Evolutionary conservation across 2,888 invertebrate species (phyloP), one percentile per base, ranked within the genome.

Genomic region (Agrilus mali): DNA sequence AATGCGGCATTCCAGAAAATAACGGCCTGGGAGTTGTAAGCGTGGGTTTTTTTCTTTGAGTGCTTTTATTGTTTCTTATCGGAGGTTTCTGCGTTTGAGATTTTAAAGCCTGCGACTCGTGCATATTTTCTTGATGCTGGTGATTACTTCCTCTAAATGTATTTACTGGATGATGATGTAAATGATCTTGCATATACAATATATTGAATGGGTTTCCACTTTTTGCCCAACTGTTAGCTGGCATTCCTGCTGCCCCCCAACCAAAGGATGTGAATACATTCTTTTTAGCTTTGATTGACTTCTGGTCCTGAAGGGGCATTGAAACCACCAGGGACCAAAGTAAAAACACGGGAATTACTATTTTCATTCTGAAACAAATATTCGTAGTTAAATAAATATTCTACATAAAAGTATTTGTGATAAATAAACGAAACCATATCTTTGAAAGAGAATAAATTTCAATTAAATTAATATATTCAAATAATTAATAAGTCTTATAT

Each of bases 161-260:
- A 20, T 36, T 40, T 33, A 40, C 33, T 8, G 37, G 42, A 27
- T 38, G 39, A 35, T 17, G 32, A 16, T 17, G 13, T 4, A 49
- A 47, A 38, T 59, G 60, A 6, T 62, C 60, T 47, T 58, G 65
- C 62, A 70, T 64, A 51, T 72, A 73, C 7, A 72, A 64, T 13
- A 71, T 68, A 38, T 67, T 70, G 54, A 71, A 71, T 0, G 73
- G 72, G 27, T 27, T 27, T 10, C 27, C 27, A 27, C 27, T 27
- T 10, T 27, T 27, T 2, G 27, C 27, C 27, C 27, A 27, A 10
- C 4, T 27, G 27, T 27, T 27, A 27, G 10, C 10, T 2, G 27
- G 27, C 64, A 71, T 65, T 14, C 73, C 71, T 6, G 69, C 67
- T 2, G 69, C 70, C n/a, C 68, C 69, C 73, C 73, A 73, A 12